A percentile compares a stretch with the other conserved stretches of the same genome.
phyloP scores from a whole-genome alignment of 2,797 vertebrate genomes.

The Anguilla megastoma region DNA sequence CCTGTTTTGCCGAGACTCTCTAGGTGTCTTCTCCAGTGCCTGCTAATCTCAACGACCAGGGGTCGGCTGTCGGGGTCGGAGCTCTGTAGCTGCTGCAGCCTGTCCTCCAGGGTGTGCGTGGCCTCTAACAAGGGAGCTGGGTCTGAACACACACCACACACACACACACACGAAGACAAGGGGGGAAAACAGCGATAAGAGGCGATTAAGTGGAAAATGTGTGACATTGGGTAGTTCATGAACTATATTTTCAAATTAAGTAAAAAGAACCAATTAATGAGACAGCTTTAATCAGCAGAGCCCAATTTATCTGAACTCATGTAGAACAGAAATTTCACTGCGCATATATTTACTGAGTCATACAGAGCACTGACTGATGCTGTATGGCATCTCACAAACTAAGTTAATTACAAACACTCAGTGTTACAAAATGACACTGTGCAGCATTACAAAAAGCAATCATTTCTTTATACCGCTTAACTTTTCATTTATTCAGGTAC shows the following conservation, averaged over 20 bases:
- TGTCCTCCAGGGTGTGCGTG: conserved; percentile 81
- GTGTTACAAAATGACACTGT: background rate
- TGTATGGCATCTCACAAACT: background rate
- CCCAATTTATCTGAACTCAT: conserved; percentile 12
- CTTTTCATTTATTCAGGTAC: background rate
- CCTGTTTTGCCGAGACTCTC: conserved; percentile 82
- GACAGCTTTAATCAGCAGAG: background rate
- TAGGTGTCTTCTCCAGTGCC: conserved; percentile 81
- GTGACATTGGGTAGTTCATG: background rate
- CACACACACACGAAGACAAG: conserved; percentile 38
- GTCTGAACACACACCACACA: conserved; percentile 68
- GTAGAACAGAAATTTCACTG: background rate
- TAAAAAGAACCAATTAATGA: background rate
- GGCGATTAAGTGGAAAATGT: conserved; percentile 4
- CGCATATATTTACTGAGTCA: background rate
- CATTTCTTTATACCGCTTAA: conserved; percentile 8
- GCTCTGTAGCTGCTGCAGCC: conserved; percentile 82
- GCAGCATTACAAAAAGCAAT: background rate
- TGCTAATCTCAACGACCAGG: conserved; percentile 75
- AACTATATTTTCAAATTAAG: background rate
- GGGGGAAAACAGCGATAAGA: background rate
- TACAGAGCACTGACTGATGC: background rate
- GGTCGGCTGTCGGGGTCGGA: conserved; percentile 72
- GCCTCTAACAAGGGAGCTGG: conserved; percentile 86
- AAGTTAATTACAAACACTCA: background rate